Evolutionary conservation across 2,888 invertebrate genomes (phyloP).

Genomic region (Ceratothoa steindachneri): DNA sequence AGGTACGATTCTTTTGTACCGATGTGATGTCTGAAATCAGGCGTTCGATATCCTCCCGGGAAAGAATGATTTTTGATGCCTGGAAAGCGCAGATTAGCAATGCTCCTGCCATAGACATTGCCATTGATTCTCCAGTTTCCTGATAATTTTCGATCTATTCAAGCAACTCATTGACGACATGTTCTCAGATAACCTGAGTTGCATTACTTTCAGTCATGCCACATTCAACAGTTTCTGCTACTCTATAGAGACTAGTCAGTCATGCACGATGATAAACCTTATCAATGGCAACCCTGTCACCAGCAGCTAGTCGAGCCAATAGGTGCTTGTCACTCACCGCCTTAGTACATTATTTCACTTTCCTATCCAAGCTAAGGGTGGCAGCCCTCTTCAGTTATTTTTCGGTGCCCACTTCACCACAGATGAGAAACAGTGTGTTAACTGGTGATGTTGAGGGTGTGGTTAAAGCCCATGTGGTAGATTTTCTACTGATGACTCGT

Average conservation of each 20-base stretch:
- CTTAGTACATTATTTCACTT: constrained; percentile 15
- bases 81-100: constrained; percentile 10
- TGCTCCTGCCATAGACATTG: constrained; percentile 16
- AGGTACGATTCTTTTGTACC: too few species aligned
- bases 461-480: constrained; percentile 7
- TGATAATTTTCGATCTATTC: constrained; percentile 12
- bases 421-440: constrained; percentile 16
- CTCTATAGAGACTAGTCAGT: constrained; percentile 3
- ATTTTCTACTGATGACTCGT: constrained; percentile 6
- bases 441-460: constrained; percentile 11
- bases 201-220: constrained; percentile 20
- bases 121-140: constrained; percentile 12
- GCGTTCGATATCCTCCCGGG: constrained; percentile 49
- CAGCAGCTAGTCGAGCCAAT: constrained; percentile 10
- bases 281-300: constrained; percentile 15
- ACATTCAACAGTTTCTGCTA: constrained; percentile 19
- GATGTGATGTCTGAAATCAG: too few species aligned
- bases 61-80: constrained; percentile 1
- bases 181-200: constrained; percentile 19
- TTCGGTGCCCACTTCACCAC: constrained; percentile 11
- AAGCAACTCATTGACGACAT: constrained; percentile 17
- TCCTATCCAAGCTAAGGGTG: constrained; percentile 12
- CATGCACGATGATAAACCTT: constrained; percentile 13
- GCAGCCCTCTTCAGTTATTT: constrained; percentile 6
- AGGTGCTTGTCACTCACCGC: constrained; percentile 20